A percentile compares a stretch with the other conserved stretches of the same genome.
Conservation (phyloP, 2,113 vertebrate species). For the Stercorarius parasiticus region DNA sequence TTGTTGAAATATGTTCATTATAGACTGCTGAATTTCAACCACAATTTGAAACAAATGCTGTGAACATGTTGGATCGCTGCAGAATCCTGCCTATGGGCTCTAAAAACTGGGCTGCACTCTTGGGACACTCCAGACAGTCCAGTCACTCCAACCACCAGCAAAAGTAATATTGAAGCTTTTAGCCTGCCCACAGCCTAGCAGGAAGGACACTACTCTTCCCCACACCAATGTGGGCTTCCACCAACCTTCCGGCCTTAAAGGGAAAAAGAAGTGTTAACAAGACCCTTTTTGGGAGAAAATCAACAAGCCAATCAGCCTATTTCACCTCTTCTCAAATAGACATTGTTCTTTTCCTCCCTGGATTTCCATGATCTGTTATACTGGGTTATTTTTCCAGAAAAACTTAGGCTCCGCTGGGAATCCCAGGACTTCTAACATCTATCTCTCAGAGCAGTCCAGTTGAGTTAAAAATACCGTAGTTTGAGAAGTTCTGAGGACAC, state of each 20-base stretch:
- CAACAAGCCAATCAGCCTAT: neutral
- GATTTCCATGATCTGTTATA: neutral
- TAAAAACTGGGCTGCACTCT: neutral
- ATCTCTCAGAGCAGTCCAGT: accelerated
- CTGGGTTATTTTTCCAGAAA: neutral
- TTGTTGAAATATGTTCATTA: neutral
- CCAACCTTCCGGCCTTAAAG: neutral
- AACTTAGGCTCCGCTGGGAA: neutral
- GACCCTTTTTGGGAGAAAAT: neutral
- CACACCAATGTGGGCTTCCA: neutral
- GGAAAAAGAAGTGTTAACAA: neutral
- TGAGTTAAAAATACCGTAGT: neutral
- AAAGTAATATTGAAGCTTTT: neutral
- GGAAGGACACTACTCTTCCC: neutral
- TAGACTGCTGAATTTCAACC: neutral
- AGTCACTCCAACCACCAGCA: neutral
- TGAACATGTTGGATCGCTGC: neutral
- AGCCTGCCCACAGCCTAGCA: neutral
- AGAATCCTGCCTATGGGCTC: neutral
- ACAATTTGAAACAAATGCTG: neutral
- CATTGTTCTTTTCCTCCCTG: neutral
- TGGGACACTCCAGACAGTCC: neutral
- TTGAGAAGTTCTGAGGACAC: neutral
- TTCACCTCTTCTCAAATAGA: neutral
- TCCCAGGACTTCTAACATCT: neutral